Evolutionary conservation across 2,113 vertebrate species (phyloP), one percentile per base, ranked within the genome.

Genomic region (Grallaria varia): DNA sequence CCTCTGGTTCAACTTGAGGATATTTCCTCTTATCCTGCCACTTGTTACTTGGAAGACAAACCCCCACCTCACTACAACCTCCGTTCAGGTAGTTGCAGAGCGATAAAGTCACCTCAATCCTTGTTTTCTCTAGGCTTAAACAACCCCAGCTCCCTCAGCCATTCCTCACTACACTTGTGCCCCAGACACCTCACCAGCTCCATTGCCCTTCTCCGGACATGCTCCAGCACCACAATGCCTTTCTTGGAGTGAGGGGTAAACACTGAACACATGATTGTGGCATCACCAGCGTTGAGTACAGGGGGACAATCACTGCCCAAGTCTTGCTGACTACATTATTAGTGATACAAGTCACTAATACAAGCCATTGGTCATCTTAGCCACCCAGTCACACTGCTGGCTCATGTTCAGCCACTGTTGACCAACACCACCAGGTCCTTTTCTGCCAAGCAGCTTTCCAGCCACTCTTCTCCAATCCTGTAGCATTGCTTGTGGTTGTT

Each of bases 181-280:
- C 35, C 21, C n/a, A n/a, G 35, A 13, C 8, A 13, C 20, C 40
- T 4, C 2, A 0, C 13, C 42, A 72, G 35, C 20, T 56, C 24
- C 0, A 0, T 0, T 39, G n/a, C 28, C 27, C 10, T 52, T 30
- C 33, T 37, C 52, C n/a, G 23, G 37, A 67, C 8, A 1, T 0
- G 0, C 8, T n/a, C 15, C 37, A 23, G 44, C 37, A 4, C 28
- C 19, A 67, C 52, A 44, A 3, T 16, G 6, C 24, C 19, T 14
- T 33, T 37, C 44, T 13, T 11, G 28, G 3, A 66, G 4, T 28
- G 52, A 50, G 8, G 5, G 19, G 16, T 35, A 44, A 89, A 13
- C 66, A 59, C 2, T 28, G 27, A 10, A 20, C 8, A 20, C 8
- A 20, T 18, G 27, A 44, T 33, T 58, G 59, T 14, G 19, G 23